Percentiles rank a stretch among this genome's conserved stretches.
Conservation (phyloP, 2,797 vertebrate species). For the Melanotaenia pygmaea region DNA sequence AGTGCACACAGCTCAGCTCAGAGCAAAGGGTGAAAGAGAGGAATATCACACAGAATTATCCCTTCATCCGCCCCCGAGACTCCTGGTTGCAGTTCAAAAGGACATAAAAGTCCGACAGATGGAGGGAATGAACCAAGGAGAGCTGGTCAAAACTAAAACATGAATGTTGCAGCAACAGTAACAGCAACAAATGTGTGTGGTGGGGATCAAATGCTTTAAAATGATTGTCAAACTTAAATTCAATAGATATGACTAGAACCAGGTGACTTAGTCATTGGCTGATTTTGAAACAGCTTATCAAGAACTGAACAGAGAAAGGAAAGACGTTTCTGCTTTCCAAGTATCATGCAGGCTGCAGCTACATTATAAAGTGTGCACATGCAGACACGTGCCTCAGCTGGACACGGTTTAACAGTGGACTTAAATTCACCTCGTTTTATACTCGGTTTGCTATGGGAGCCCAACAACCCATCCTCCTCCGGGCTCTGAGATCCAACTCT, state of each 20-base stretch:
- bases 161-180: slow-evolving; percentile 2
- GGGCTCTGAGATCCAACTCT: slow-evolving; percentile 35
- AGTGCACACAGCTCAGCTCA: slow-evolving; percentile 49
- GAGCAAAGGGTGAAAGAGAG: slow-evolving; percentile 53
- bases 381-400: slow-evolving; percentile 15
- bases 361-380: slow-evolving; percentile 16
- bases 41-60: slow-evolving; percentile 67
- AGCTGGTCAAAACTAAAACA: slow-evolving; percentile 34
- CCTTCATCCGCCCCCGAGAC: slow-evolving; percentile 46
- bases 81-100: slow-evolving; percentile 32
- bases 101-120: slow-evolving; percentile 32
- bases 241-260: slow-evolving; percentile 46
- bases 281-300: slow-evolving; percentile 25
- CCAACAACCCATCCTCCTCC: slow-evolving; percentile 36
- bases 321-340: slow-evolving; percentile 9
- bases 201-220: slow-evolving; percentile 21
- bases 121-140: slow-evolving; percentile 18
- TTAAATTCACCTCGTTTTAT: not conserved
- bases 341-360: not conserved
- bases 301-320: slow-evolving; percentile 23
- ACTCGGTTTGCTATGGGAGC: slow-evolving; percentile 12
- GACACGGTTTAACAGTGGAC: slow-evolving; percentile 9
- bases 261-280: slow-evolving; percentile 41
- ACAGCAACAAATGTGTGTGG: slow-evolving; percentile 11
- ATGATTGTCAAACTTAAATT: slow-evolving; percentile 54